Conservation (phyloP, 2,113 vertebrate genomes). For the Neolamprologus hecqui region DNA sequence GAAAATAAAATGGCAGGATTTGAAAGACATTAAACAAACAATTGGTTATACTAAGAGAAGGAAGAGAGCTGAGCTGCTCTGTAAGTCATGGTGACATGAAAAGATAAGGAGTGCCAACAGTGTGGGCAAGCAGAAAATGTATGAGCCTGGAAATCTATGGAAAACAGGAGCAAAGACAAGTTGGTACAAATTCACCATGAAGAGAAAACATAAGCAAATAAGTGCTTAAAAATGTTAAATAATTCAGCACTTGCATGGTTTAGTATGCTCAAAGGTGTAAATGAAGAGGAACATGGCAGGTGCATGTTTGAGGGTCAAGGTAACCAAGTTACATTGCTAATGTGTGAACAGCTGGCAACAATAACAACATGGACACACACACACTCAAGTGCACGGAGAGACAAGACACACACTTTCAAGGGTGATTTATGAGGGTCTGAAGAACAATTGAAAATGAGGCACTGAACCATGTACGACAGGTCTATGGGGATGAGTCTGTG, state of each 20-base stretch:
- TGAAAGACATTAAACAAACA: background rate
- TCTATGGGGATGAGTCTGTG: constrained; percentile 29
- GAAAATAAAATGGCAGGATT: background rate
- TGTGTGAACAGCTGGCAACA: constrained; percentile 19
- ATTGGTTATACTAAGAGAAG: background rate
- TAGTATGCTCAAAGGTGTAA: background rate
- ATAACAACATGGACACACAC: background rate
- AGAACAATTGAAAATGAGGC: constrained; percentile 63
- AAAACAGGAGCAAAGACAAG: background rate
- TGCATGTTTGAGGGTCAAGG: constrained; percentile 2
- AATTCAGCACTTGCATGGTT: background rate
- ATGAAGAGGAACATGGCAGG: constrained; percentile 5
- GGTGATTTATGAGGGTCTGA: constrained; percentile 52
- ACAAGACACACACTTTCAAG: background rate
- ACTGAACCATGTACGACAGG: constrained; percentile 49
- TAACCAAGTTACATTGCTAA: background rate
- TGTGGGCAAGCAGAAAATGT: background rate
- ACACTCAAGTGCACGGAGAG: background rate
- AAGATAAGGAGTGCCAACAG: background rate
- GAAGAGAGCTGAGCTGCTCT: background rate
- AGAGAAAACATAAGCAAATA: background rate
- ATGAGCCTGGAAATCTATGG: background rate
- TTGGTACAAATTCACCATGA: background rate
- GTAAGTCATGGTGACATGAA: background rate
- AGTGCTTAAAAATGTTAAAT: background rate